Percentiles rank a stretch among this genome's conserved stretches.
phyloP scores from a whole-genome alignment of 1,140 invertebrate genomes.

The Nasonia vitripennis region DNA sequence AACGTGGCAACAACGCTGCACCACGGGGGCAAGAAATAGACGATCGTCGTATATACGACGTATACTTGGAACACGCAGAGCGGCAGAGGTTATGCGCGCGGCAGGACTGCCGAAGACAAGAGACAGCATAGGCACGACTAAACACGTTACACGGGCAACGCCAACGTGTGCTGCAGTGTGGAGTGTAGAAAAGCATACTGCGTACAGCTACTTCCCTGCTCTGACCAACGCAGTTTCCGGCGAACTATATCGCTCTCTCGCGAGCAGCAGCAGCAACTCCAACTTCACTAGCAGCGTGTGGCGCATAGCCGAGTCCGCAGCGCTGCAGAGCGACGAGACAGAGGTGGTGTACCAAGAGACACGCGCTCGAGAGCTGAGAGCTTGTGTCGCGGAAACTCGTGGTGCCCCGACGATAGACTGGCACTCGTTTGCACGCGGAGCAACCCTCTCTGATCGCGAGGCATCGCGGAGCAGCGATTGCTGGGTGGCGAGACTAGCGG shows the following conservation, averaged over 20 bases:
- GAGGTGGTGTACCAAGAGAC: slow-evolving; percentile 54
- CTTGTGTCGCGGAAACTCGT: not conserved
- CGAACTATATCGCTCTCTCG: slow-evolving; percentile 56
- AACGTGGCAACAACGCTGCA: slow-evolving; percentile 6
- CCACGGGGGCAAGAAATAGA: not conserved
- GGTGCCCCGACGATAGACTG: not conserved
- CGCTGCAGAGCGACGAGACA: not conserved
- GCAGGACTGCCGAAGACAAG: slow-evolving; percentile 1
- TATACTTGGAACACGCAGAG: not conserved
- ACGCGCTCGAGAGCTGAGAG: slow-evolving; percentile 63
- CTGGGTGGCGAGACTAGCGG: not conserved
- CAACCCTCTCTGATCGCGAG: no score
- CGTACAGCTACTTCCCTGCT: slow-evolving; percentile 5
- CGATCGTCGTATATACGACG: not conserved
- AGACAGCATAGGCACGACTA: not conserved
- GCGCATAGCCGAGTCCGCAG: not conserved
- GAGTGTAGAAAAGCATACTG: no score
- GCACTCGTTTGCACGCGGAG: not conserved
- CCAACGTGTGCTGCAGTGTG: not conserved
- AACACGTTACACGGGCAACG: not conserved
- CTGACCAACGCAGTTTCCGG: slow-evolving; percentile 62
- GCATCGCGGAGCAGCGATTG: no score
- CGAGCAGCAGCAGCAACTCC: slow-evolving; percentile 31
- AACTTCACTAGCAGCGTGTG: not conserved
- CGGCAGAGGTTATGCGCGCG: not conserved